Evolutionary conservation across 2,888 invertebrate species (phyloP).

Genomic region (Erynnis tages): DNA sequence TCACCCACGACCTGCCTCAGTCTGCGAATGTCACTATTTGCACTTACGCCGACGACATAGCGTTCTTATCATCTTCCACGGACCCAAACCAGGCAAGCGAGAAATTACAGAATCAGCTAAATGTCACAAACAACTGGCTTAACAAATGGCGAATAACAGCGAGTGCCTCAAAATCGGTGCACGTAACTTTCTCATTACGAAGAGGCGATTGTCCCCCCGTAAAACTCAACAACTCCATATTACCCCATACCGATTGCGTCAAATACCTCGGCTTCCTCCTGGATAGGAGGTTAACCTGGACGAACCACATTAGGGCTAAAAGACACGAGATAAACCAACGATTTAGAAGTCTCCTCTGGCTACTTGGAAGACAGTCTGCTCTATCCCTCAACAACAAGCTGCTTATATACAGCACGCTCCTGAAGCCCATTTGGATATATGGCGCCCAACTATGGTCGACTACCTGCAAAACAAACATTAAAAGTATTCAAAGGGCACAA

Average conservation of each 20-base stretch:
- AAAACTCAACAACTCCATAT: neutral
- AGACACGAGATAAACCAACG: neutral
- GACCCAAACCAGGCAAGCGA: neutral
- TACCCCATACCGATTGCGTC: neutral
- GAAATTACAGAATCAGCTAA: neutral
- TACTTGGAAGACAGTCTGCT: neutral
- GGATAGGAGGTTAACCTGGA: neutral
- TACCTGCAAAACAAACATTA: conserved; percentile 5
- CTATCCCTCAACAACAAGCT: neutral
- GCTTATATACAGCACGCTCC: conserved; percentile 13
- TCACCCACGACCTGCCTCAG: conserved; percentile 5
- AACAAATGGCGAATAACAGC: conserved; percentile 14
- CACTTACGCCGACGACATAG: conserved; percentile 15
- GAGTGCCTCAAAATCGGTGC: conserved; percentile 3
- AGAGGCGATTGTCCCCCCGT: conserved; percentile 12
- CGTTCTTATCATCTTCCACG: neutral
- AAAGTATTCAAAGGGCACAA: neutral
- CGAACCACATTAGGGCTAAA: conserved; percentile 28
- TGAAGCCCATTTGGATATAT: conserved; percentile 28
- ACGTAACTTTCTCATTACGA: conserved; percentile 8
- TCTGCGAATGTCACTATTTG: neutral
- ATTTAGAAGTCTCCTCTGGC: neutral
- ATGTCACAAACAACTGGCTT: conserved; percentile 2
- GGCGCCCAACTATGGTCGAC: conserved; percentile 25
- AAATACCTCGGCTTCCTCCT: conserved; percentile 6